Evolutionary conservation across 2,888 invertebrate genomes (phyloP).

Genomic region (Parnassius apollo): DNA sequence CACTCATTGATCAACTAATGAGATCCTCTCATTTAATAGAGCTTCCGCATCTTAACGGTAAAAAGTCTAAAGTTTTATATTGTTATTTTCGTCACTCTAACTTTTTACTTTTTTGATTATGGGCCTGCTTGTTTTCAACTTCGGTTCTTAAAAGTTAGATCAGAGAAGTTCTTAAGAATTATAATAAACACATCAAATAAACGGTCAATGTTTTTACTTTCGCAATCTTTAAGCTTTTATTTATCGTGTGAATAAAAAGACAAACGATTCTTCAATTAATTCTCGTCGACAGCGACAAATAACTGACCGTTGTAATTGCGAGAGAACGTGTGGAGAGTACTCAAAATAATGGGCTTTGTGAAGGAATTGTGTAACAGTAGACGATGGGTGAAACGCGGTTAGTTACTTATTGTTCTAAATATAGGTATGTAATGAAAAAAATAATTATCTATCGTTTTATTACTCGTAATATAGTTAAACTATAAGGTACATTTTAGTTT

Average conservation of each 20-base stretch:
- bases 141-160: no score
- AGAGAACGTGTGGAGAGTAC: slow-evolving; percentile 49
- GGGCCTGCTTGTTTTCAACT: no score
- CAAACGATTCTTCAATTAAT: slow-evolving; percentile 60
- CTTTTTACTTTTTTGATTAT: neutral
- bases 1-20: slow-evolving; percentile 6
- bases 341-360: slow-evolving; percentile 58
- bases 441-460: no score
- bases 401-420: slow-evolving; percentile 13
- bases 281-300: slow-evolving; percentile 52
- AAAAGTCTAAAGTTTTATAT: neutral
- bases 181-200: no score
- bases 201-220: neutral
- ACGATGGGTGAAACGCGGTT: neutral
- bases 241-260: slow-evolving; percentile 32
- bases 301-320: slow-evolving; percentile 53
- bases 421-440: neutral
- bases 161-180: no score
- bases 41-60: slow-evolving; percentile 9
- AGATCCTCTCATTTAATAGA: slow-evolving; percentile 5
- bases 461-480: no score
- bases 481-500: no score
- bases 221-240: neutral
- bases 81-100: neutral
- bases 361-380: slow-evolving; percentile 25